Evolutionary conservation across 2,113 vertebrate species (phyloP), one percentile per base, ranked within the genome.

Genomic region (Amphiprion percula): DNA sequence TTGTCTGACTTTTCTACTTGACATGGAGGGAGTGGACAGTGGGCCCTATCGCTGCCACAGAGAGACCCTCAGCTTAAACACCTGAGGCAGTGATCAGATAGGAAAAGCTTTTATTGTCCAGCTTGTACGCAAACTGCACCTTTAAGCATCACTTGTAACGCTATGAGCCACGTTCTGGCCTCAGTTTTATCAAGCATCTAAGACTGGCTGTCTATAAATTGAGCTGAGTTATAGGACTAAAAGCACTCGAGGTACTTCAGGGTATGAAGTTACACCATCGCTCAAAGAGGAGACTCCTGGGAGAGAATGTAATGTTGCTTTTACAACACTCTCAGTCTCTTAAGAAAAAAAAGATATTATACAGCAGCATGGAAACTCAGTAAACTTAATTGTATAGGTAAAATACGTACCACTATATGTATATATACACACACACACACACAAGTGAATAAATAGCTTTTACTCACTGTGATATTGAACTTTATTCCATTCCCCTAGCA

Each of bases 1-100:
- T 75, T 50, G 83, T 88, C 61, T 82, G 82, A 70, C 69, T 82
- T 67, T 37, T 61, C 52, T 79, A 55, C 67, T 80, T 77, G 81
- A 84, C 72, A 68, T 71, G 67, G 52, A 79, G 68, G 26, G 66
- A 87, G 78, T 71, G 85, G 79, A 79, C 82, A 26, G 41, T 55
- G 64, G 66, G 74, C 73, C 67, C 55, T 73, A 80, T 84, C 83
- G 7, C 53, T 83, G 79, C 74, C 73, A 79, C 3, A 65, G 5
- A 74, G 70, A 54, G 76, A 62, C 60, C 82, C 60, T 81, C 61
- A 55, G 77, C 56, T 17, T 2, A 55, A 67, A 75, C 84, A 85
- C 71, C 83, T 19, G 68, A 74, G 68, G 66, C 82, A 19, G 56
- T 21, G 66, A 82, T 80, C 62, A 70, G 78, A 82, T 79, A 67